Base-by-base conservation (phyloP, 2,797 vertebrate species). In the Thaleichthys pacificus region DNA sequence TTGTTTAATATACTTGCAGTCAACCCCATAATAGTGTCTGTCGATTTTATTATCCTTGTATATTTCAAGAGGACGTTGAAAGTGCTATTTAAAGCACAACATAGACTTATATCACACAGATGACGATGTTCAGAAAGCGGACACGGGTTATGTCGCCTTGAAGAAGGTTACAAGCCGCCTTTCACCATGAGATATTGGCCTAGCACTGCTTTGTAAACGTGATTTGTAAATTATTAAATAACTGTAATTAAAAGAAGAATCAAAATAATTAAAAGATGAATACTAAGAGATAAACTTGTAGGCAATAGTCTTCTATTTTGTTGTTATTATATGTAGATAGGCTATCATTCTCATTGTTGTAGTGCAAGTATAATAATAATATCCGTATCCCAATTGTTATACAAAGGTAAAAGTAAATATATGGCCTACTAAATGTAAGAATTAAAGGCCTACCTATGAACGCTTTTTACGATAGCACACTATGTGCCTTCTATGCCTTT, bases 21-120 rank as follows among this genome's bases (percentile, higher is more conserved):
- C 47, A 61, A 32, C 51, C 69, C 64, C 71, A 62, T 72, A 67
- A 51, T 68, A 26, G 11, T 38, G 17, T 56, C 51, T 14, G n/a
- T 73, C 5, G 22, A 70, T 42, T 62, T 56, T 15, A 69, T 66
- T 68, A 49, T 56, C 24, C 11, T 9, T 11, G 47, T 35, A 42
- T 19, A 38, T 73, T 77, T 72, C 58, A 61, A 17, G 14, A n/a
- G 35, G 58, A 30, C 24, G 58, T 47, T 49, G 28, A 62, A 32
- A 54, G 65, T 19, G n/a, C 19, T 61, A 67, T 73, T 67, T 67
- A 61, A 73, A 26, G 54, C 66, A 61, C 58, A 73, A 22, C 57
- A 62, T 26, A 47, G 66, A 14, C 71, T 47, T n/a, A 56, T 30
- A 56, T 30, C 22, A 63, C 42, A 57, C 19, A 57, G 54, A 60